A percentile compares a stretch with the other conserved stretches of the same genome.
Conservation (phyloP, 2,113 vertebrate species). For the Toxostoma redivivum region DNA sequence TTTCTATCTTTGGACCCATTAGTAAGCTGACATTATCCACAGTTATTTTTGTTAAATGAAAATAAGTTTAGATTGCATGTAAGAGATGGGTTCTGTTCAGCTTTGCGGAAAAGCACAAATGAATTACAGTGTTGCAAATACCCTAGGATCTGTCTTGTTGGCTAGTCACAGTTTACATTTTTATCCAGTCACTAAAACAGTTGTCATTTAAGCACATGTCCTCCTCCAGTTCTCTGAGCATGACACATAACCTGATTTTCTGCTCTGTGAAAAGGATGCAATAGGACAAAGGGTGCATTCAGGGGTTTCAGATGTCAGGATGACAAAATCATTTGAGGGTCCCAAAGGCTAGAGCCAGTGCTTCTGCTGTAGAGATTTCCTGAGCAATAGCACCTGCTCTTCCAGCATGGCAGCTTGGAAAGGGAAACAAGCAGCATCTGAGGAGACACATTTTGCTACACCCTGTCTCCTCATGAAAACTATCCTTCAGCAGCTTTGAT, state of each 20-base stretch:
- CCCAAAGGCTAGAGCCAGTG: constrained; percentile 46
- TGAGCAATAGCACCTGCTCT: constrained; percentile 19
- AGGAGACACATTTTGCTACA: neutral
- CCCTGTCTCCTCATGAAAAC: neutral
- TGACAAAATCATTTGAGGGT: constrained; percentile 47
- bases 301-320: constrained; percentile 53
- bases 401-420: neutral
- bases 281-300: constrained; percentile 12
- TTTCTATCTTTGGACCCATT: neutral
- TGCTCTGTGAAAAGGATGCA: constrained; percentile 32
- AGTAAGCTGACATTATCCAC: constrained; percentile 4
- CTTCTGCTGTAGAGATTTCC: neutral
- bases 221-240: neutral
- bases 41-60: neutral
- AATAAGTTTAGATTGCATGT: neutral
- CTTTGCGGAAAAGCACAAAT: neutral
- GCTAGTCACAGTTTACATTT: neutral
- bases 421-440: neutral
- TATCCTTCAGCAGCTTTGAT: neutral
- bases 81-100: neutral
- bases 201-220: neutral
- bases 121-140: neutral
- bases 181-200: neutral
- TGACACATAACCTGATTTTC: constrained; percentile 47
- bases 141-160: neutral